phyloP scores from a whole-genome alignment of 1,140 invertebrate genomes.

The Drosophila nasuta region DNA sequence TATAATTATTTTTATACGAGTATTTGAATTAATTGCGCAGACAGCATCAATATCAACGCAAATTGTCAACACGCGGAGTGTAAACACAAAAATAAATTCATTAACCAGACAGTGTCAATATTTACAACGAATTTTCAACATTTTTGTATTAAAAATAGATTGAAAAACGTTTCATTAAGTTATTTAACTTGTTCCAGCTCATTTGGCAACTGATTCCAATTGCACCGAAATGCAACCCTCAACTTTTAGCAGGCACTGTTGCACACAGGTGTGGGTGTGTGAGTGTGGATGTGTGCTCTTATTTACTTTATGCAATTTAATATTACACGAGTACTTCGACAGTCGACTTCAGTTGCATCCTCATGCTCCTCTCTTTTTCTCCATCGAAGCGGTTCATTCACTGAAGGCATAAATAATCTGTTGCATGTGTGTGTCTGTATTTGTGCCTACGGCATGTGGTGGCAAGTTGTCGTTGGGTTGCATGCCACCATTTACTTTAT shows the following conservation, averaged over 20 bases:
- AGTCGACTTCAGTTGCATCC: neutral
- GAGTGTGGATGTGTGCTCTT: slow-evolving; percentile 37
- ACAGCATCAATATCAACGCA: no score
- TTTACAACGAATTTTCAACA: no score
- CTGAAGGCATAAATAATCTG: slow-evolving; percentile 78
- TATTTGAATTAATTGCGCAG: no score
- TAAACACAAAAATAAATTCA: no score
- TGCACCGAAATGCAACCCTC: slow-evolving; percentile 1
- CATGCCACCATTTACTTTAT: slow-evolving; percentile 57
- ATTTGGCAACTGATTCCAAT: slow-evolving; percentile 7
- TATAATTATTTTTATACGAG: no score
- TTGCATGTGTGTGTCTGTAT: slow-evolving; percentile 50
- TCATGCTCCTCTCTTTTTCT: neutral
- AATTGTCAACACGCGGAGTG: no score
- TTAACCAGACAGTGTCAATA: no score
- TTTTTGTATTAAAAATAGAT: neutral
- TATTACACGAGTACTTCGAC: slow-evolving; percentile 48
- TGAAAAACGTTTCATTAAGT: neutral
- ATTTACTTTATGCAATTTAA: slow-evolving; percentile 74
- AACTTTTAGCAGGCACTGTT: slow-evolving; percentile 7
- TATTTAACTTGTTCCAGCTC: slow-evolving; percentile 1
- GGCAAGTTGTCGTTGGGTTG: slow-evolving; percentile 9
- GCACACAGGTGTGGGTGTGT: neutral
- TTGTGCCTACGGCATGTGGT: slow-evolving; percentile 10
- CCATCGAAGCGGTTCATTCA: slow-evolving; percentile 45